These are phyloP conservation scores for Troides oblongomaculatus DNA, from an alignment of 2,888 invertebrate species.

Conservation along the genomic window DNA sequence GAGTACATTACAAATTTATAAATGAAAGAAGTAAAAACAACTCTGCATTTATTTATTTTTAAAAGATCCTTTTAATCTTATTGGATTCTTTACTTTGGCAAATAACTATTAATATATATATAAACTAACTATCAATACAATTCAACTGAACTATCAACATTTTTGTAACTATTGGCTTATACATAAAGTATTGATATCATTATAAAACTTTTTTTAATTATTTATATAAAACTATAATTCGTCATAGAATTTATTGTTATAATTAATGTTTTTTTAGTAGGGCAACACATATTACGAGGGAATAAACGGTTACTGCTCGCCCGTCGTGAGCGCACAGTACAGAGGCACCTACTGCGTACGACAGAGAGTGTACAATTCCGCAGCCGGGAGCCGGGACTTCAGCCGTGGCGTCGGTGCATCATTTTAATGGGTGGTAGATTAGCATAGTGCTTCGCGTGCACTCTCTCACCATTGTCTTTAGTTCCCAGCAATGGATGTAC, in stretches of 20 bases:
- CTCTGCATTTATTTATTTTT: too few species aligned
- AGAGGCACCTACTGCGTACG: not conserved
- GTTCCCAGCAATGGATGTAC: slow-evolving; percentile 23
- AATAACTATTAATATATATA: too few species aligned
- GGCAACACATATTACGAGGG: not conserved
- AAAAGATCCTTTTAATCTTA: too few species aligned
- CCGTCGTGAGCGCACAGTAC: not conserved
- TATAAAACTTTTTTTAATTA: too few species aligned
- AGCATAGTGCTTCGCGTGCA: slow-evolving; percentile 24
- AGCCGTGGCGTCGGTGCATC: slow-evolving; percentile 1
- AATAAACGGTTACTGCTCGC: not conserved
- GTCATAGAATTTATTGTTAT: not conserved
- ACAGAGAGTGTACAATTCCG: slow-evolving; percentile 5
- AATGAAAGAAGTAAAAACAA: too few species aligned
- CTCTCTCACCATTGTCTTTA: slow-evolving; percentile 26
- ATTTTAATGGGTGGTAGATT: slow-evolving; percentile 16
- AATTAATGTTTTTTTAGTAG: not conserved
- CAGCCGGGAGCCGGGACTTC: not conserved
- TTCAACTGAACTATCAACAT: too few species aligned
- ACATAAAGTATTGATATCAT: too few species aligned
- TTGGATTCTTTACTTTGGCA: too few species aligned
- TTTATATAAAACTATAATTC: not conserved
- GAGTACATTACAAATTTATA: too few species aligned
- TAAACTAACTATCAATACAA: too few species aligned
- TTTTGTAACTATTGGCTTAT: too few species aligned